Base-by-base conservation (phyloP, 1,140 invertebrate genomes). In the Archivesica marissinica region DNA sequence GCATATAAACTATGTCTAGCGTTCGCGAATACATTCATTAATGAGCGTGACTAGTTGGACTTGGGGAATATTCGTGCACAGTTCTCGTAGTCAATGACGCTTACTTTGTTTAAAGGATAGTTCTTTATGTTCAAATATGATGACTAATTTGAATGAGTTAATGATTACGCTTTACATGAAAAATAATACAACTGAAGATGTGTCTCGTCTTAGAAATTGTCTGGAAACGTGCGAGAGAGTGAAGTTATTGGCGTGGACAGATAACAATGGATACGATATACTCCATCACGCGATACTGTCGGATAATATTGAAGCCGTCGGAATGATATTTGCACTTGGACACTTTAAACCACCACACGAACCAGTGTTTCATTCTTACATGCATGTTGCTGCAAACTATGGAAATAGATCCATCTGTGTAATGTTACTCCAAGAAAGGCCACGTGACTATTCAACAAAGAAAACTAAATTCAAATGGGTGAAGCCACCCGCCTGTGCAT, bases 341-440 rank as follows among this genome's bases (percentile, higher is more conserved):
- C 74, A 85, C 11, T 92, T 91, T 84, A 90, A 91, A 70, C 88
- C 90, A 2, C 90, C 90, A n/a, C 88, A 91, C 47, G 90, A 91
- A 82, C 87, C 88, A 54, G 44, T 56, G 38, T 54, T 74, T 7
- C 72, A 84, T 30, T 85, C 88, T 15, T 92, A 92, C 61, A 56
- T 91, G 20, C 91, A 92, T 61, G 56, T 92, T 3, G 88, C 90
- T 13, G 88, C 88, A 13, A 82, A 86, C 23, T 76, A 89, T 15
- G 91, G 91, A 11, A 85, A 89, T 38, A 87, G 83, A 54, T 80
- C 89, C 2, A 88, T 92, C 39, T 23, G 90, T 9, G 79, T 80
- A n/a, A 86, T 89, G 79, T 52, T 92, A 20, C 66, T 92, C 23
- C 91, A 92, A 75, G 91, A 91, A 50, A 54, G 90, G 50, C 87